Base-by-base conservation (phyloP, 2,113 vertebrate genomes). In the Poecilia latipinna region DNA sequence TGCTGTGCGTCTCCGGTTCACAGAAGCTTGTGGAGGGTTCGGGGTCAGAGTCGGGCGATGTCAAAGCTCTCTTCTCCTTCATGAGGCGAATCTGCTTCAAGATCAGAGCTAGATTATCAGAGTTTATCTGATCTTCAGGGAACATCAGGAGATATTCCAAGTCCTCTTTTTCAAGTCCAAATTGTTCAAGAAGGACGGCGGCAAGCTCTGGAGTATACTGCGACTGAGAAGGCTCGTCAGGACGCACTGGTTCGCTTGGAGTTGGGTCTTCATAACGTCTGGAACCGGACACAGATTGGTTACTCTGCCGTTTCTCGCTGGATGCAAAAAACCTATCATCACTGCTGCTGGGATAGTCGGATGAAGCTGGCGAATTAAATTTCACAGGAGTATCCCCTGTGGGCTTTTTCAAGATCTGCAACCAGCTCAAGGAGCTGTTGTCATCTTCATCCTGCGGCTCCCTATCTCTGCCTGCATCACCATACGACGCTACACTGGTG, bases 161-260 rank as follows among this genome's bases (percentile, higher is more conserved):
- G 29, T 74, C 72, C 15, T 74, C 62, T 37, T 65, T 74, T 35
- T 51, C 72, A 37, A 74, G 72, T 35, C 72, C 72, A 57, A 65
- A 65, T 1, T 13, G 8, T 31, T 54, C 12, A 1, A 74, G 72
- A 32, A 74, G 51, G n/a, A 7, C n/a, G 8, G 42, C 24, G 5
- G 72, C 72, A 26, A 65, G 4, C 2, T 74, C 72, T 28, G 29
- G 19, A 12, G 31, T 35, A 12, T 22, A 37, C 63, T 19, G 32
- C 0, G 31, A 4, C 1, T 5, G 4, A 19, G 2, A 4, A 15
- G 62, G 5, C 8, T 65, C 24, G 0, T 17, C 8, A n/a, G 19
- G 37, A 12, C 24, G 44, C 22, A 2, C 7, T 24, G 39, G 39
- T 54, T 65, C 51, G 42, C 65, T 42, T 65, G 61, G 24, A 24